phyloP scores from a whole-genome alignment of 2,888 invertebrate genomes.

The Megamerina dolium region DNA sequence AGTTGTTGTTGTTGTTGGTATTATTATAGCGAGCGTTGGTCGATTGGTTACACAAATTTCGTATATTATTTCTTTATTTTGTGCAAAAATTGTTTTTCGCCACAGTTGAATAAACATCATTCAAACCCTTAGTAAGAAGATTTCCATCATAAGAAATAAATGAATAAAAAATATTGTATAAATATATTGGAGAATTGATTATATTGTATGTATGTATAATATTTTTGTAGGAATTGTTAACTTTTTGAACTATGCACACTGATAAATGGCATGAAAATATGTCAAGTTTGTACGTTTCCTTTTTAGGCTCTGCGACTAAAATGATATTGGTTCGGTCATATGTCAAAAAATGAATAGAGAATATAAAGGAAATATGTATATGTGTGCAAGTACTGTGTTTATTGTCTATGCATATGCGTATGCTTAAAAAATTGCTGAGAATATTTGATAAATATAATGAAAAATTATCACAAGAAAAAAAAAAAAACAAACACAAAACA shows the following conservation, averaged over 20 bases:
- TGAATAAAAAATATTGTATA: neutral
- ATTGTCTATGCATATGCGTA: too few relatives aligned
- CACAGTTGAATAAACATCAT: constrained; percentile 44
- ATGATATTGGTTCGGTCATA: too few relatives aligned
- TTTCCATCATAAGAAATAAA: neutral
- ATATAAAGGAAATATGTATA: too few relatives aligned
- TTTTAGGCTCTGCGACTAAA: too few relatives aligned
- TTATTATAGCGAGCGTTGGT: constrained; percentile 8
- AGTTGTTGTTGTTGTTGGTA: constrained; percentile 9
- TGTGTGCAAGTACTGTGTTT: too few relatives aligned
- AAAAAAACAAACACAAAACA: constrained; percentile 10
- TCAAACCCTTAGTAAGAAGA: neutral
- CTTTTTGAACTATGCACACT: constrained; percentile 14
- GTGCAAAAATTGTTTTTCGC: constrained; percentile 44
- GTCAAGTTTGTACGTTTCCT: constrained; percentile 30
- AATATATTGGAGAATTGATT: neutral
- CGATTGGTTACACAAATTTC: too few relatives aligned
- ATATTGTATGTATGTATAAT: too few relatives aligned
- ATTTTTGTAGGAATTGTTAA: constrained; percentile 4
- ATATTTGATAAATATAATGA: constrained; percentile 17
- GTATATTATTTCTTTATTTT: constrained; percentile 11
- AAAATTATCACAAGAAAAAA: constrained; percentile 1
- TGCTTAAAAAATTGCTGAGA: constrained; percentile 11
- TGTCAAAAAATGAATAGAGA: too few relatives aligned
- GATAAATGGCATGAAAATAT: constrained; percentile 33